These are phyloP conservation scores for Aegithalos caudatus DNA, from an alignment of 2,113 vertebrate genomes.

Conservation along the genomic window DNA sequence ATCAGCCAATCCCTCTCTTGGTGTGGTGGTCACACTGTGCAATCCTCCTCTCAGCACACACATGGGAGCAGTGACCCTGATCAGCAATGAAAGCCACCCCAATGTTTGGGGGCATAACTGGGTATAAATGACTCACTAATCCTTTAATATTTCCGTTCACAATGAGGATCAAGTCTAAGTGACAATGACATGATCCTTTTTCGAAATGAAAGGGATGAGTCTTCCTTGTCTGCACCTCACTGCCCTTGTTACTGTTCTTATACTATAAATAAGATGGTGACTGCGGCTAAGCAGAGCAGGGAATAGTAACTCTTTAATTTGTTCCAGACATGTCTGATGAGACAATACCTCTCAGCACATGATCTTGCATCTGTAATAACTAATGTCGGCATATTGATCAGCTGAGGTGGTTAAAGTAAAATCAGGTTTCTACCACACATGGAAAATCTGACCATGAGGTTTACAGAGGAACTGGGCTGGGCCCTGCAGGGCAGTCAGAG, in stretches of 20 bases:
- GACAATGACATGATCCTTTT: conserved; percentile 51
- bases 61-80: background rate
- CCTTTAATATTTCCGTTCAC: conserved; percentile 51
- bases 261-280: background rate
- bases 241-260: background rate
- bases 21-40: background rate
- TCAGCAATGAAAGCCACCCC: background rate
- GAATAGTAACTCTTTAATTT: background rate
- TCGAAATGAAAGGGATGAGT: background rate
- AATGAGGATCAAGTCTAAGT: conserved; percentile 29
- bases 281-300: background rate
- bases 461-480: background rate
- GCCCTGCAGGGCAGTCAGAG: background rate
- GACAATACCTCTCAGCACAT: background rate
- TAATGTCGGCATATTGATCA: background rate
- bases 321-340: background rate
- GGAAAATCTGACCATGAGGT: background rate
- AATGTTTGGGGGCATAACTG: background rate
- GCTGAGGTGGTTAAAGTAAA: background rate
- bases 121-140: conserved; percentile 60
- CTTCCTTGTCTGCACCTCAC: background rate
- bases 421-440: background rate
- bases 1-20: background rate
- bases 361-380: background rate
- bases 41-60: background rate